These are phyloP conservation scores for Galerucella nymphaeae DNA, from an alignment of 2,888 invertebrate genomes.

Conservation along the genomic window DNA sequence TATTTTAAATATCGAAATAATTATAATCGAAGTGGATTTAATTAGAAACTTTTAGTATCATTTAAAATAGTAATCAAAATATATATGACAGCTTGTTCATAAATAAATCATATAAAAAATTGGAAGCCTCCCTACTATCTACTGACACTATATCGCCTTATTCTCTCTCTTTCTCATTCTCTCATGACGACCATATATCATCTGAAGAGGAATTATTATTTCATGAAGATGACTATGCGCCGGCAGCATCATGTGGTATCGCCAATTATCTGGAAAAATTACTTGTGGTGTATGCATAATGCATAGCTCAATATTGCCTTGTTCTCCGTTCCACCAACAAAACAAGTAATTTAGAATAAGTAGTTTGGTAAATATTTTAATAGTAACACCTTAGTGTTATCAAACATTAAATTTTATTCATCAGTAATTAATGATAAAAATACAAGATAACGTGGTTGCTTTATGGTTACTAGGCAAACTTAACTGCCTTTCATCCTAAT, in stretches of 20 bases:
- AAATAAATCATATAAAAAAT: no score
- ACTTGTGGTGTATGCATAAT: conserved; percentile 12
- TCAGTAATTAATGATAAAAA: not conserved
- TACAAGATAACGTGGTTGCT: not conserved
- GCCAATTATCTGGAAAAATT: conserved; percentile 37
- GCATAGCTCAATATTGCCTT: conserved; percentile 14
- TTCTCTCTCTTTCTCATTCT: conserved; percentile 17
- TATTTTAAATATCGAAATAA: no score
- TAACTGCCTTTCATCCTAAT: not conserved
- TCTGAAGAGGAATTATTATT: conserved; percentile 33
- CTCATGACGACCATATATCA: conserved; percentile 28
- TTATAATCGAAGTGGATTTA: no score
- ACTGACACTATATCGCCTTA: not conserved
- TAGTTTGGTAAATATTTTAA: not conserved
- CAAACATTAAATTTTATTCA: not conserved
- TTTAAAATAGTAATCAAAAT: no score
- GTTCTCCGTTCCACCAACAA: not conserved
- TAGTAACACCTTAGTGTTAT: no score
- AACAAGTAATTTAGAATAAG: not conserved
- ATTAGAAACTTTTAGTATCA: no score
- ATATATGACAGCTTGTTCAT: no score
- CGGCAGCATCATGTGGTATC: conserved; percentile 28
- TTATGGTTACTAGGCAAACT: not conserved
- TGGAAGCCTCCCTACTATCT: not conserved
- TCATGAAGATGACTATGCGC: conserved; percentile 18